Percentiles rank a stretch among this genome's conserved stretches.
Conservation (phyloP, 2,797 vertebrate species). For the Lepus townsendii region DNA sequence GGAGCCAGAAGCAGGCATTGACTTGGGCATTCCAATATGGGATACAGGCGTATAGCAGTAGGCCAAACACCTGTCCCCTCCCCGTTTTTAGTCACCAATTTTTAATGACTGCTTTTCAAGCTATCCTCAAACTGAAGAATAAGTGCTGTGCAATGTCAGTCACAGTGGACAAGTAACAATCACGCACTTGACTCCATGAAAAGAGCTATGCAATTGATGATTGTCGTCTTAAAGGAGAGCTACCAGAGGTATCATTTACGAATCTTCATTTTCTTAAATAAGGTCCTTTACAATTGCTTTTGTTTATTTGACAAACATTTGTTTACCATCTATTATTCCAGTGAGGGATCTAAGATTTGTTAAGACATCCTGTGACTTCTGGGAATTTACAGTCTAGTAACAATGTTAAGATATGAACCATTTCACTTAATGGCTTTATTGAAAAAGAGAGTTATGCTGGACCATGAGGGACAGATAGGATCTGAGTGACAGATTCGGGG, state of each 20-base stretch:
- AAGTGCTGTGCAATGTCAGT: too few relatives aligned
- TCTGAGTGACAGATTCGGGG: not conserved
- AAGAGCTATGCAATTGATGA: not conserved
- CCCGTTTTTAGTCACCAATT: not conserved
- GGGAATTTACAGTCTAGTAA: not conserved
- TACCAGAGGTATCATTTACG: not conserved
- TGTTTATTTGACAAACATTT: not conserved
- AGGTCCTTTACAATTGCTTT: not conserved
- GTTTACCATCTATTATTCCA: not conserved
- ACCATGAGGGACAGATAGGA: too few relatives aligned
- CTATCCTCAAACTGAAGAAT: not conserved
- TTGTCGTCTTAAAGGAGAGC: not conserved
- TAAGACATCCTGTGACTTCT: not conserved
- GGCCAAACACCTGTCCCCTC: too few relatives aligned
- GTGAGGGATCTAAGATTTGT: not conserved
- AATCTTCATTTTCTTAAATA: not conserved
- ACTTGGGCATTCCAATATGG: too few relatives aligned
- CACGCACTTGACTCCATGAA: not conserved
- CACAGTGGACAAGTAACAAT: not conserved
- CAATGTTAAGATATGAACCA: not conserved
- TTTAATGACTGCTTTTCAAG: not conserved
- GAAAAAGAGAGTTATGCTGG: not conserved
- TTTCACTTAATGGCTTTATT: not conserved
- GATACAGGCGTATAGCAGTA: too few relatives aligned
- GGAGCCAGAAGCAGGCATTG: too few relatives aligned